Evolutionary conservation across 2,888 invertebrate genomes (phyloP).

Genomic region (Augiades crinisus): DNA sequence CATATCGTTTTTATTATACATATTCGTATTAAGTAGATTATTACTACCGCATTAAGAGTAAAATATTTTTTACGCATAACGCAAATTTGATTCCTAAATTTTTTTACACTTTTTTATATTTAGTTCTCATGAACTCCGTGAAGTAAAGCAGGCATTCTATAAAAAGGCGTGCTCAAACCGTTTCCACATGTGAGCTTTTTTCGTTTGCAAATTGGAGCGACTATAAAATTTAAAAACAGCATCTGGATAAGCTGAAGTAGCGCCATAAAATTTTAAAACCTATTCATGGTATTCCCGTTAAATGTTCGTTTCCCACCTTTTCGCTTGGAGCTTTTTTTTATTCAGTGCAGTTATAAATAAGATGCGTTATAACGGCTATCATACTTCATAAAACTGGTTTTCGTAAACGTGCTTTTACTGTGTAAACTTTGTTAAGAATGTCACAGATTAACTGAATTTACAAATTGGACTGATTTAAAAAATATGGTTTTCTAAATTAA

Average conservation of each 20-base stretch:
- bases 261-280: conserved; percentile 26
- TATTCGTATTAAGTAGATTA: too few relatives aligned
- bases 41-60: too few relatives aligned
- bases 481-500: too few relatives aligned
- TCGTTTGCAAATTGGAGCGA: conserved; percentile 24
- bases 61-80: too few relatives aligned
- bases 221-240: conserved; percentile 26
- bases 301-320: conserved; percentile 15
- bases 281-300: conserved; percentile 22
- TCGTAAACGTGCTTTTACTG: too few relatives aligned
- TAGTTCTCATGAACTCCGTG: neutral
- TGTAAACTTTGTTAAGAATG: too few relatives aligned
- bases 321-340: conserved; percentile 10
- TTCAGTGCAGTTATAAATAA: conserved; percentile 18
- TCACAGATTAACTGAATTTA: too few relatives aligned
- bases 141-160: conserved; percentile 1
- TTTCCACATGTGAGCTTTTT: conserved; percentile 23
- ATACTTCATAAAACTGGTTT: conserved; percentile 6
- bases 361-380: conserved; percentile 18
- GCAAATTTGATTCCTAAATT: too few relatives aligned
- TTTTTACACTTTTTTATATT: neutral
- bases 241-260: conserved; percentile 26
- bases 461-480: too few relatives aligned
- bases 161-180: conserved; percentile 6
- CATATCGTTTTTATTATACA: too few relatives aligned